Evolutionary conservation across 1,140 invertebrate genomes (phyloP), one percentile per base, ranked within the genome.

Genomic region (Leptinotarsa texana): DNA sequence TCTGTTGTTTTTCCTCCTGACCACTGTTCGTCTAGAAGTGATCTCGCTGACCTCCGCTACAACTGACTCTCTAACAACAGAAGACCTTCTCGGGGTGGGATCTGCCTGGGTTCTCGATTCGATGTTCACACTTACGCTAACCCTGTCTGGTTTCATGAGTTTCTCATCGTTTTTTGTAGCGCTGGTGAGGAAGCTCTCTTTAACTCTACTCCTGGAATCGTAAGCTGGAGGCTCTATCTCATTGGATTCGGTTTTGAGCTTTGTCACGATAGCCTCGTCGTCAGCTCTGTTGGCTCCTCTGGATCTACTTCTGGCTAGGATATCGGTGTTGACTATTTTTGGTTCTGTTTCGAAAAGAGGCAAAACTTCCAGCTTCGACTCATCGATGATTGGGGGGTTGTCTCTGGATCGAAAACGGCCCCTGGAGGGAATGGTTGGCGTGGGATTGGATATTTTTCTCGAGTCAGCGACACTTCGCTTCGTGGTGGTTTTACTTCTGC

Each of bases 281-380:
- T 62, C 57, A 4, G 49, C 27, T 62, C 69, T 61, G 11, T 24
- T 71, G 4, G 15, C 57, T 15, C 22, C 8, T 73, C 72, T 73
- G 67, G 74, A 72, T 74, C 74, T 74, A 6, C 17, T 8, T 13
- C 62, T 73, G 18, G 57, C 4, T 42, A n/a, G 22, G 13, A 61
- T 2, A 62, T 61, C 51, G 42, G 69, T 62, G 24, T 63, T 47
- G 1, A 80, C 72, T 22, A 75, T 75, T 77, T 80, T 82, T 3
- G 76, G 42, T 74, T 84, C 83, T 11, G 72, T 76, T 77, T 84
- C 83, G 72, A 84, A 84, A 47, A 84, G 73, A 3, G 83, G 83
- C 47, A 84, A 71, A 2, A 84, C 82, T 77, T 84, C 83, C 42
- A 84, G 68, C 74, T 82, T 81, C 21, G 78, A 72, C 75, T 84